Evolutionary conservation across 2,797 vertebrate genomes (phyloP).

Genomic region (Calcarius lapponicus): DNA sequence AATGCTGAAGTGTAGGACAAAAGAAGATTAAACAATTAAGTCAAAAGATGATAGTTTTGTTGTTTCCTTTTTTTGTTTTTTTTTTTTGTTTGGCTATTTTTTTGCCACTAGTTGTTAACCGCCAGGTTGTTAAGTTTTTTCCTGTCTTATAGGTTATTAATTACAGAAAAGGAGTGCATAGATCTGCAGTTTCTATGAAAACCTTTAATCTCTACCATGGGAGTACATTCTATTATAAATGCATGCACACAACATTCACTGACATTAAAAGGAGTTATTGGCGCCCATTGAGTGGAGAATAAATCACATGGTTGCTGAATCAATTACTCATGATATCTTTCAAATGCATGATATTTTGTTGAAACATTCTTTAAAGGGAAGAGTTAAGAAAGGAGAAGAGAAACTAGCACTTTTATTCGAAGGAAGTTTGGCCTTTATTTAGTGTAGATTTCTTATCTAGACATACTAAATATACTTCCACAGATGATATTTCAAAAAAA

Average conservation of each 20-base stretch:
- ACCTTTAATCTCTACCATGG: neutral
- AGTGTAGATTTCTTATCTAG: neutral
- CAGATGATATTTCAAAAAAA: constrained; percentile 1
- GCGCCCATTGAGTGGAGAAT: neutral
- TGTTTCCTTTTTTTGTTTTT: neutral
- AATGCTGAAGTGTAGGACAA: neutral
- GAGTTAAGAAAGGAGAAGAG: neutral
- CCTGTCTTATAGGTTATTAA: neutral
- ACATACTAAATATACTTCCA: neutral
- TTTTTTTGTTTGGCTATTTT: neutral
- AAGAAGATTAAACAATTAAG: neutral
- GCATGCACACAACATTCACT: neutral
- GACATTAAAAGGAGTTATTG: neutral
- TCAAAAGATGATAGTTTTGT: neutral
- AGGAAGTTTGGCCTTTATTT: neutral
- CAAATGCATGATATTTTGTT: neutral
- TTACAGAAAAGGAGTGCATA: neutral
- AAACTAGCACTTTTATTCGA: neutral
- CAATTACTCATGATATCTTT: neutral
- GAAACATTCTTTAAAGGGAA: neutral
- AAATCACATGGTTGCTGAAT: neutral
- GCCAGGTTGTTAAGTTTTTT: neutral
- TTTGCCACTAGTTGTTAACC: neutral
- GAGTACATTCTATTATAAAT: neutral
- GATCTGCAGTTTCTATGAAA: neutral